Percentiles rank a stretch among this genome's conserved stretches.
phyloP scores from a whole-genome alignment of 1,140 invertebrate species.

The Planococcus citri region DNA sequence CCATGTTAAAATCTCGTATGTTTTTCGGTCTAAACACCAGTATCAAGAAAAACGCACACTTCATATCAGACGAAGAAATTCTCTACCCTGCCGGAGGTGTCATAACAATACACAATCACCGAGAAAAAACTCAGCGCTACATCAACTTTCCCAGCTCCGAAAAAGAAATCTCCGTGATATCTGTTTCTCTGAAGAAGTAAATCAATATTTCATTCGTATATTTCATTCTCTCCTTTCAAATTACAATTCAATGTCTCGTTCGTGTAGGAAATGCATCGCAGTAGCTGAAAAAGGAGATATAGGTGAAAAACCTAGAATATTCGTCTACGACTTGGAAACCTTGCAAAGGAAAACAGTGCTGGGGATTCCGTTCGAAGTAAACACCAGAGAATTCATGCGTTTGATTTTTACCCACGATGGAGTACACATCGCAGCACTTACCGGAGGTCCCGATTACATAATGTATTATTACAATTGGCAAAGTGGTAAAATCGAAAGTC shows the following conservation, averaged over 20 bases:
- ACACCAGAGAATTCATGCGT: slow-evolving; percentile 47
- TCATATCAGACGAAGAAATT: slow-evolving; percentile 49
- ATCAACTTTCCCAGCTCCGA: slow-evolving; percentile 38
- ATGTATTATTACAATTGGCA: slow-evolving; percentile 74
- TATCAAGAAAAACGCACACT: slow-evolving; percentile 48
- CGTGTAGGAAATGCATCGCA: slow-evolving; percentile 41
- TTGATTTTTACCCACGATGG: slow-evolving; percentile 65
- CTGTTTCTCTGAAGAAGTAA: slow-evolving; percentile 51
- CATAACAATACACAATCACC: slow-evolving; percentile 47
- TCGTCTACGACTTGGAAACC: slow-evolving; percentile 49
- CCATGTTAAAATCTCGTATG: slow-evolving; percentile 36
- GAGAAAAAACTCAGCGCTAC: slow-evolving; percentile 34
- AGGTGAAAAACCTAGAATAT: slow-evolving; percentile 43
- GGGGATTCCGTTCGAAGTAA: slow-evolving; percentile 40
- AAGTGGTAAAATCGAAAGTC: slow-evolving; percentile 65
- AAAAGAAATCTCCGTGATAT: slow-evolving; percentile 40
- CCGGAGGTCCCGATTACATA: slow-evolving; percentile 64
- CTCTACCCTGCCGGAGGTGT: slow-evolving; percentile 53
- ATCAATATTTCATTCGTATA: slow-evolving; percentile 27
- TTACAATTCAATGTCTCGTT: no score
- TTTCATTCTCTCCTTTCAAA: no score
- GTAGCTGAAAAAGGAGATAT: slow-evolving; percentile 34
- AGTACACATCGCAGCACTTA: slow-evolving; percentile 61
- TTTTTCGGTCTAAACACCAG: slow-evolving; percentile 46
- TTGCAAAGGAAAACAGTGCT: slow-evolving; percentile 47